Base-by-base conservation (phyloP, 1,140 invertebrate species). In the Drosophila pseudoobscura region DNA sequence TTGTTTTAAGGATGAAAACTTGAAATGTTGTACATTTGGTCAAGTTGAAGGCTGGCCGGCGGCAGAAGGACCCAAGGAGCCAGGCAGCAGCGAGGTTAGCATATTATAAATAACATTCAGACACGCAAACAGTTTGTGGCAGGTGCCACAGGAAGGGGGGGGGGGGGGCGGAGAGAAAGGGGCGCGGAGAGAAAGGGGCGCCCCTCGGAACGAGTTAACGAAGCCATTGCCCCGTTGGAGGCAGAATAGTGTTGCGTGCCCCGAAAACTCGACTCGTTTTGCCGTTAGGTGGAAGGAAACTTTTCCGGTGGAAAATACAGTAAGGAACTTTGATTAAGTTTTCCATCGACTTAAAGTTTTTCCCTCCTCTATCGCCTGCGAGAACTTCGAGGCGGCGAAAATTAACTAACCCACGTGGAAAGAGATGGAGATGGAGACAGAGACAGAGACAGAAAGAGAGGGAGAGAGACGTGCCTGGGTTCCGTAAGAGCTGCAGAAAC, bases 91-190 rank as follows among this genome's bases (percentile, higher is more conserved):
- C 50, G 44, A 43, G 65, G 50, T 68, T 69, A 62, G 62, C 50
- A 74, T 75, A 71, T 87, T 85, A 85, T 85, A 85, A 85, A 85
- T 87, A 85, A 82, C 82, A 71, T 80, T 44, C 78, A 82, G 87
- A 87, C 82, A 85, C 82, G 80, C 80, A 85, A 85, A 62, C 78
- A 69, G 78, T 82, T 87, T 82, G 74, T 39, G 69, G 74, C 79
- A 85, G 82, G 80, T 80, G 56, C 49, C 50, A 41, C 63, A 47
- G 50, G 44, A 53, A 61, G 17, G 17, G 17, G 17, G 17, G 17
- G 17, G 17, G 17, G 17, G 17, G 17, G 17, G 17, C 0, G 17
- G 47, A 46, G 41, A 49, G 53, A 29, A 24, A 13, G 65, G 26
- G 29, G n/a, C n/a, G 3, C 8, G 9, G 47, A 50, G 41, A 53